Evolutionary conservation across 2,797 vertebrate species (phyloP).

Genomic region (Philypnodon macrostomus): DNA sequence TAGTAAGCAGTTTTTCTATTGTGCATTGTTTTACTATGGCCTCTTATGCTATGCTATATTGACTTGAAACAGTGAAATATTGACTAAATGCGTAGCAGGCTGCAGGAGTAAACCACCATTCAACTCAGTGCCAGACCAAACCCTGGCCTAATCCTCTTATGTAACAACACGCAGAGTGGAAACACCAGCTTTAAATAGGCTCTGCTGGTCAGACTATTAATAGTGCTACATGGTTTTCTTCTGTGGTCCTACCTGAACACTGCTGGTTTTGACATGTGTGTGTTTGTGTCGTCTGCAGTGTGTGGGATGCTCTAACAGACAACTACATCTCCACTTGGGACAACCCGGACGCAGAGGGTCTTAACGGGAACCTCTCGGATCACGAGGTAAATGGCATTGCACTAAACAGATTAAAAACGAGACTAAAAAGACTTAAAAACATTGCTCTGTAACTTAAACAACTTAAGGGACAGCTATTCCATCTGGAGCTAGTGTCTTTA

Average conservation of each 20-base stretch:
- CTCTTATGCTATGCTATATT: conserved; percentile 17
- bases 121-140: conserved; percentile 17
- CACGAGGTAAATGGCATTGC: conserved; percentile 86
- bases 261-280: conserved; percentile 20
- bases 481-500: no score
- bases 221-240: background rate
- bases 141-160: conserved; percentile 27
- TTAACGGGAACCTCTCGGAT: conserved; percentile 88
- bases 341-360: conserved; percentile 77
- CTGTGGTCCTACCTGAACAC: background rate
- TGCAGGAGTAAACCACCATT: conserved; percentile 16
- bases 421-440: no score
- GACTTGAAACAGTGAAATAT: conserved; percentile 28
- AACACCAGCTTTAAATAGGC: conserved; percentile 7
- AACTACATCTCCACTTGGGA: conserved; percentile 92
- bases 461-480: no score
- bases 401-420: no score
- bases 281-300: conserved; percentile 67
- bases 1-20: conserved; percentile 33
- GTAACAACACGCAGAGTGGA: conserved; percentile 12
- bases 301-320: conserved; percentile 93
- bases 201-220: background rate
- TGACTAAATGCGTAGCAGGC: conserved; percentile 31
- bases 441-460: no score
- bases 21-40: conserved; percentile 37